A percentile compares a stretch with the other conserved stretches of the same genome.
These are phyloP conservation scores for Prunella fulvescens DNA, from an alignment of 2,113 vertebrate species.

Conservation along the genomic window DNA sequence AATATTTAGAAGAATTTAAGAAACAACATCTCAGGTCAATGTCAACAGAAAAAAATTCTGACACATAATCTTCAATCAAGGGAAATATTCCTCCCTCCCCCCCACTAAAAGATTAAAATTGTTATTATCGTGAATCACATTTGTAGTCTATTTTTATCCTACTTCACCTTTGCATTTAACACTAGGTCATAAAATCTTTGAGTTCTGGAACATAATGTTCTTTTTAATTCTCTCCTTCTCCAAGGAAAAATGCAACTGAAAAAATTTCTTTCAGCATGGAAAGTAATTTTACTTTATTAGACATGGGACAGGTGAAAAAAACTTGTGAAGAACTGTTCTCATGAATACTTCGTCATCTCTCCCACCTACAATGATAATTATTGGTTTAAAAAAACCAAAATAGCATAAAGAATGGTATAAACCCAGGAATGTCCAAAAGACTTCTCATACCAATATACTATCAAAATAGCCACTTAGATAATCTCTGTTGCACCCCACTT, in stretches of 20 bases:
- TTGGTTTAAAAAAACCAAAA: not conserved
- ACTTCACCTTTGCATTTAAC: not conserved
- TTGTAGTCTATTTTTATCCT: not conserved
- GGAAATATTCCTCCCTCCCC: not conserved
- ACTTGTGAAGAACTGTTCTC: not conserved
- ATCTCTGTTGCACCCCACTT: not conserved
- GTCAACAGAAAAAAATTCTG: not conserved
- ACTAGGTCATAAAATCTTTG: not conserved
- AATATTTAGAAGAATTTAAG: not conserved
- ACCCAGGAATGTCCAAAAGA: not conserved
- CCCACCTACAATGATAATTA: not conserved
- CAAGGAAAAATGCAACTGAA: not conserved
- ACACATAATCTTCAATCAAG: not conserved
- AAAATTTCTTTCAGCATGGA: not conserved
- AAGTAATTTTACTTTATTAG: not conserved
- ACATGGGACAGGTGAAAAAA: not conserved
- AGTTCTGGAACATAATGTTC: not conserved
- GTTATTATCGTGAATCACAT: not conserved
- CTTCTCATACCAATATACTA: not conserved
- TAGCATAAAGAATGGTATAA: not conserved
- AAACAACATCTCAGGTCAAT: not conserved
- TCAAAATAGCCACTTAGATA: not conserved
- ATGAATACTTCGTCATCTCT: not conserved
- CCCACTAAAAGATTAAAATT: not conserved
- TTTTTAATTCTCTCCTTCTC: not conserved